Base-by-base conservation (phyloP, 2,113 vertebrate genomes). In the Microtus richardsoni region DNA sequence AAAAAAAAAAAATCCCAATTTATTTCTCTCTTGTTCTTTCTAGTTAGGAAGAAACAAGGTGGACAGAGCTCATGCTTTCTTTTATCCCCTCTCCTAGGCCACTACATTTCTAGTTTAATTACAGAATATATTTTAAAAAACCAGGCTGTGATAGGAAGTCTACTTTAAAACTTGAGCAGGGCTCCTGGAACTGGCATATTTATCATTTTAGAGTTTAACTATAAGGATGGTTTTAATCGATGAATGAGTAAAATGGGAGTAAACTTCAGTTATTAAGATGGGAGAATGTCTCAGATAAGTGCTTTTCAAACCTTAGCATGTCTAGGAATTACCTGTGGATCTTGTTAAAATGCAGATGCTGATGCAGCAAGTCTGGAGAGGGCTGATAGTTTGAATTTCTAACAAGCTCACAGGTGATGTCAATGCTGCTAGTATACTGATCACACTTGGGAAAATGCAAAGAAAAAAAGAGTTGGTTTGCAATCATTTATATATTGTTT, bases 321-420 rank as follows among this genome's bases (percentile, higher is more conserved):
- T 19, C 71, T 60, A 84, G 33, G 52, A 77, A 74, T 95, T 84
- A 87, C 83, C 91, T 84, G 82, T 60, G 78, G 74, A 94, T 84
- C 87, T 79, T 70, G 87, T 93, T 87, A 91, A 75, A 89, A 91
- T 73, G 89, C 58, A 83, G 89, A 96, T 52, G 24, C 49, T 33
- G 78, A 74, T 33, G 39, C 49, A 60, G 60, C 21, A 77, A 28
- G 41, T 58, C 70, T 89, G 70, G 22, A 62, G 73, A 94, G 58
- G 39, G 36, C 83, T 87, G 83, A 83, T 66, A 75, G 2, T 96
- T 60, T 93, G 89, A 74, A 91, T 97, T 94, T 91, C 90, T 94
- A 94, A 95, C 78, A 91, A 96, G 91, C 49, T 89, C 73, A 85
- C 93, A 96, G 91, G 94, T 95, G 91, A 91, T 78, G 44, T 58